These are phyloP conservation scores for Timema cristinae DNA, from an alignment of 2,888 invertebrate species.

Conservation along the genomic window DNA sequence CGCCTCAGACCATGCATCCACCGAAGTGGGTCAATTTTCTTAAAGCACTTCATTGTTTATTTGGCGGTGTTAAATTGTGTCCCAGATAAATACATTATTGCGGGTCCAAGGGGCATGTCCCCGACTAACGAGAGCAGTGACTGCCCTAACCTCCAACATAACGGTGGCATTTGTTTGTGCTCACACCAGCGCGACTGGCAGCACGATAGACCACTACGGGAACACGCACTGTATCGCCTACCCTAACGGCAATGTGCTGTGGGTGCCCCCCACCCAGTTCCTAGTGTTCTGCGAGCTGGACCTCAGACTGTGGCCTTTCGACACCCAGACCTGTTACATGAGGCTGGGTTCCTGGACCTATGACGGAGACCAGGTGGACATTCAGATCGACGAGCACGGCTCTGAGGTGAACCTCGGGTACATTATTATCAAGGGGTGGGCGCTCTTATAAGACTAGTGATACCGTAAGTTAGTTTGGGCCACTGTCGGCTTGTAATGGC, in stretches of 20 bases:
- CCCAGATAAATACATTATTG: too few relatives aligned
- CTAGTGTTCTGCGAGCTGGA: slow-evolving; percentile 61
- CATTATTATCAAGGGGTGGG: not conserved
- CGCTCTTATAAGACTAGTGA: too few relatives aligned
- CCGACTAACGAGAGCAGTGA: too few relatives aligned
- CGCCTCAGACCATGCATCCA: too few relatives aligned
- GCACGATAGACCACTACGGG: slow-evolving; percentile 56
- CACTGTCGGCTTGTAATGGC: too few relatives aligned
- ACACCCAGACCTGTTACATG: slow-evolving; percentile 62
- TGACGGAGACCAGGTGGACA: slow-evolving; percentile 53
- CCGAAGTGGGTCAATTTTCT: too few relatives aligned
- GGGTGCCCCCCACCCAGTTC: slow-evolving; percentile 67
- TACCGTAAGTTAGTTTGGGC: too few relatives aligned
- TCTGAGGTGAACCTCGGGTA: slow-evolving; percentile 29
- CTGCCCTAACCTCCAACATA: too few relatives aligned
- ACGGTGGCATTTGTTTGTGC: too few relatives aligned
- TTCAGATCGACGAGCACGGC: slow-evolving; percentile 36
- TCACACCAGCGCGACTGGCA: slow-evolving; percentile 53
- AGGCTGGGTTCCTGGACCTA: slow-evolving; percentile 72
- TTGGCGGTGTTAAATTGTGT: too few relatives aligned
- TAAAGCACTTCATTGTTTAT: too few relatives aligned
- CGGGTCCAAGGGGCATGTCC: too few relatives aligned
- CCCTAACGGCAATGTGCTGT: slow-evolving; percentile 53
- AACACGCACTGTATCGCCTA: slow-evolving; percentile 53
- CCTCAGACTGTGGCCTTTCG: slow-evolving; percentile 70